Evolutionary conservation across 1,140 invertebrate species (phyloP), one percentile per base, ranked within the genome.

Genomic region (Branchinecta lindahli): DNA sequence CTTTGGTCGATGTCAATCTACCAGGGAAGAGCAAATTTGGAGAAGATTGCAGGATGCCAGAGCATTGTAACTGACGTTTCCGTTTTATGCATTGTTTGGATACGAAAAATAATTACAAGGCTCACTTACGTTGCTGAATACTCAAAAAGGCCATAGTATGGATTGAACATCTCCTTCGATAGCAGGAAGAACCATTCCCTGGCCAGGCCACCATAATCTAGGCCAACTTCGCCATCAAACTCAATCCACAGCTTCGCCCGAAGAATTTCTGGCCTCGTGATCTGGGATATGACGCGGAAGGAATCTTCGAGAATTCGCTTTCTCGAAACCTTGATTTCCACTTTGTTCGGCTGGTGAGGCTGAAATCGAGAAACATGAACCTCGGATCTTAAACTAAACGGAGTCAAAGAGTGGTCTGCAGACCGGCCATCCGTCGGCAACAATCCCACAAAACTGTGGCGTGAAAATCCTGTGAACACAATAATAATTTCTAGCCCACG

Each of bases 131-230:
- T 96, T 15, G 96, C 95, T 12, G 94, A 97, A 83, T 98, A 98
- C 81, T 99, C 95, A 83, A 99, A 99, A 18, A 99, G 83, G 0
- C 95, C 95, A 80, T 99, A 99, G 78, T 98, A 98, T 1, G 96
- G 96, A 83, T 98, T 98, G 79, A 98, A 98, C 94, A 98, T 98
- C 84, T 99, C 95, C 81, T 96, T 96, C 0, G 94, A 98, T 44
- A 99, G 81, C 45, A 98, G 84, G 82, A 96, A 98, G 83, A 98
- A 99, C 93, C 94, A 98, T 84, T 99, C 96, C 73, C 93, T 83
- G 18, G 92, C 92, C 66, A 98, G 84, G 69, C 96, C 96, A 72
- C 96, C 96, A 80, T 99, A 99, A 83, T 99, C 96, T 46, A 97
- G 82, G 5, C 96, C 95, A 70, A 94, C 88, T 83, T 98, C 96